These are phyloP conservation scores for Gonioctena quinquepunctata DNA, from an alignment of 1,140 invertebrate genomes.

Conservation along the genomic window DNA sequence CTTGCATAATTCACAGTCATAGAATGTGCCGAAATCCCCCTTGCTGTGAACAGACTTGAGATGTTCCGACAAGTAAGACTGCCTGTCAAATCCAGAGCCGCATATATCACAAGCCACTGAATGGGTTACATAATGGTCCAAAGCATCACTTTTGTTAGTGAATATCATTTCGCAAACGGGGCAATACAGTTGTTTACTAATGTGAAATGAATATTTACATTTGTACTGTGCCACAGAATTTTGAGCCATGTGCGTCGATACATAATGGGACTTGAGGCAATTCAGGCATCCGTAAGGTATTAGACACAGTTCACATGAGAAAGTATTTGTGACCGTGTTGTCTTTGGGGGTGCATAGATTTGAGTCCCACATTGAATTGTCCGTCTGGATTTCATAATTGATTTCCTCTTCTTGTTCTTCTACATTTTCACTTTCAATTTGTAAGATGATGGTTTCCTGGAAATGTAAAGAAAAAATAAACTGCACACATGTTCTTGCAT, in stretches of 20 bases:
- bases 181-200: constrained; percentile 16
- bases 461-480: too few species aligned
- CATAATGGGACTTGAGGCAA: constrained; percentile 35
- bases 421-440: neutral
- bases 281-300: constrained; percentile 25
- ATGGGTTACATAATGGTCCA: constrained; percentile 33
- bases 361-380: neutral
- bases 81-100: constrained; percentile 31
- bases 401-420: neutral
- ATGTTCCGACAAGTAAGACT: constrained; percentile 28
- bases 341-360: neutral
- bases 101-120: constrained; percentile 33
- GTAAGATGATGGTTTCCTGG: constrained; percentile 16
- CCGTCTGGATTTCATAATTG: neutral
- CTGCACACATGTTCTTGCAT: too few species aligned
- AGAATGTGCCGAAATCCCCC: neutral
- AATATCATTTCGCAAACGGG: constrained; percentile 30
- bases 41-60: constrained; percentile 27
- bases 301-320: constrained; percentile 23
- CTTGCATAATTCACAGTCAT: constrained; percentile 9
- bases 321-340: constrained; percentile 5
- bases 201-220: constrained; percentile 13
- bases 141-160: constrained; percentile 25
- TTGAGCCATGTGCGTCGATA: constrained; percentile 26
- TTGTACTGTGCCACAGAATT: constrained; percentile 25